Evolutionary conservation across 2,113 vertebrate species (phyloP).

Genomic region (Dinomys branickii): DNA sequence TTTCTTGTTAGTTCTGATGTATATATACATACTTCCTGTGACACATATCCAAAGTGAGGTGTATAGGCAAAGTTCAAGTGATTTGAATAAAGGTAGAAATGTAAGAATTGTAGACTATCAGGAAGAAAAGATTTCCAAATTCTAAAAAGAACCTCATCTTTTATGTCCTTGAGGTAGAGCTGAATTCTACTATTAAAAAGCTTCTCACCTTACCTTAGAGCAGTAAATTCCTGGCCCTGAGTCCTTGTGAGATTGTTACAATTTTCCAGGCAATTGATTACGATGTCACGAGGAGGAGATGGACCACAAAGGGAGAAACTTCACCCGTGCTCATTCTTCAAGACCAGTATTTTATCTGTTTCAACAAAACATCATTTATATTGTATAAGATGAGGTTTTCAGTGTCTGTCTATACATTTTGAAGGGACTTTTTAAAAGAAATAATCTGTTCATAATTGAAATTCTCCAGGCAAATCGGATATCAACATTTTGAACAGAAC

Average conservation of each 20-base stretch:
- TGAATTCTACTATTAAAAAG: conserved; percentile 50
- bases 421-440: conserved; percentile 63
- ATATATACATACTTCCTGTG: not conserved
- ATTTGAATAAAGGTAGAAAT: conserved; percentile 36
- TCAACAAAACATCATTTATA: conserved; percentile 58
- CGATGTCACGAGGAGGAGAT: conserved; percentile 57
- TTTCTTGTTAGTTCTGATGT: conserved; percentile 62
- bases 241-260: conserved; percentile 60
- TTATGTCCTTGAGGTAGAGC: conserved; percentile 60
- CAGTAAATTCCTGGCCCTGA: conserved; percentile 48
- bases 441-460: conserved; percentile 76
- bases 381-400: conserved; percentile 63
- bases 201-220: conserved; percentile 58
- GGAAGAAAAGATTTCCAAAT: not conserved
- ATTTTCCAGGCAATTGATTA: conserved; percentile 70
- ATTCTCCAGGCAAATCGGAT: conserved; percentile 81
- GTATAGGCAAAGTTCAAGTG: not conserved
- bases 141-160: conserved; percentile 7
- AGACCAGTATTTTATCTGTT: conserved; percentile 60
- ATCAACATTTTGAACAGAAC: conserved; percentile 77
- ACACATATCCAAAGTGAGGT: conserved; percentile 11
- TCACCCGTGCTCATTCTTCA: conserved; percentile 61
- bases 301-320: conserved; percentile 51
- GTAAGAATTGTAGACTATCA: conserved; percentile 44
- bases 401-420: conserved; percentile 55